A percentile compares a stretch with the other conserved stretches of the same genome.
Evolutionary conservation across 2,797 vertebrate genomes (phyloP).

Genomic region (Notolepis coatsorum): DNA sequence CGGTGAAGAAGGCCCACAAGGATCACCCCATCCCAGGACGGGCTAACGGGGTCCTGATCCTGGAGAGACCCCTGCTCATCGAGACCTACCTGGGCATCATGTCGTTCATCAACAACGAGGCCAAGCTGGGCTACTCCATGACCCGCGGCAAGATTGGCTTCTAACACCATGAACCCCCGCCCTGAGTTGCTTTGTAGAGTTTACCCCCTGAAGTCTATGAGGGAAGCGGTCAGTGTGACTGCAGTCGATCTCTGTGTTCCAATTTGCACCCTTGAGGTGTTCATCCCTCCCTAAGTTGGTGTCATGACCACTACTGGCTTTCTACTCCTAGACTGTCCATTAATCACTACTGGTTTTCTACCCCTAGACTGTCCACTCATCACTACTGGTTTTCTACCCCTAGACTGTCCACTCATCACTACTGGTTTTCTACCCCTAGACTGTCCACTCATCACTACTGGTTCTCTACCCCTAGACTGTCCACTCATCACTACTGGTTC

Average conservation of each 20-base stretch:
- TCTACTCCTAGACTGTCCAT: conserved; percentile 44
- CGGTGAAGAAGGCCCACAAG: conserved; percentile 94
- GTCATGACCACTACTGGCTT: conserved; percentile 36
- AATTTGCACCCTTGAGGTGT: conserved; percentile 27
- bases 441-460: conserved; percentile 30
- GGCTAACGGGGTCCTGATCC: conserved; percentile 85
- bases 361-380: conserved; percentile 27
- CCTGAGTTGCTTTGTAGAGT: conserved; percentile 8
- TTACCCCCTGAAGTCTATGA: conserved; percentile 32
- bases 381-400: conserved; percentile 15
- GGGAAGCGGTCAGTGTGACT: conserved; percentile 26
- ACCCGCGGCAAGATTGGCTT: conserved; percentile 96
- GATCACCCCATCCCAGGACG: conserved; percentile 85
- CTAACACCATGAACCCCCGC: conserved; percentile 66
- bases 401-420: conserved; percentile 32
- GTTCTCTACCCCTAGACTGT: conserved; percentile 23
- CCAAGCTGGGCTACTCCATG: conserved; percentile 97
- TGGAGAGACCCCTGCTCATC: conserved; percentile 93
- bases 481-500: conserved; percentile 24
- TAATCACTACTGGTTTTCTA: conserved; percentile 16
- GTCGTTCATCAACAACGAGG: conserved; percentile 99
- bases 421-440: conserved; percentile 23
- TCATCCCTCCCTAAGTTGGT: conserved; percentile 21
- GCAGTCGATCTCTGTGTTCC: conserved; percentile 32
- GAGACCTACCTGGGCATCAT: conserved; percentile 97